Conservation (phyloP, 1,140 invertebrate species). For the Limonius californicus region DNA sequence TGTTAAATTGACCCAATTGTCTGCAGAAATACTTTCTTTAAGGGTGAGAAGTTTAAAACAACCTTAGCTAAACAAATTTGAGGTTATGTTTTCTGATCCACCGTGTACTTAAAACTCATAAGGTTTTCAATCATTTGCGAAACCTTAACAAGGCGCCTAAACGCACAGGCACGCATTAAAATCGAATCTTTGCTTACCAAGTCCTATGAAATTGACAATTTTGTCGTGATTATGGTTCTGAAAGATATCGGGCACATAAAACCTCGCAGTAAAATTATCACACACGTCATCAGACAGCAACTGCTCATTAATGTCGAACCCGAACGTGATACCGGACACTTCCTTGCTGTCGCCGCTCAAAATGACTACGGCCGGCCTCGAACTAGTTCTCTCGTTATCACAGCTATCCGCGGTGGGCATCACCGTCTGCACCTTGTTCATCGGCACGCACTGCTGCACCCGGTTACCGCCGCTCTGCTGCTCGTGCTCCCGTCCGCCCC, state of each 20-base stretch:
- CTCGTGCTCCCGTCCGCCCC: background rate
- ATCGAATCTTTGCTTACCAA: too few relatives aligned
- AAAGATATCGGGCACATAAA: conserved; percentile 20
- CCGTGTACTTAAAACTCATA: too few relatives aligned
- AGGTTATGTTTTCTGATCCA: too few relatives aligned
- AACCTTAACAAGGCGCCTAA: too few relatives aligned
- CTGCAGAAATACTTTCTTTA: too few relatives aligned
- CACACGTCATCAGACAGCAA: conserved; percentile 47
- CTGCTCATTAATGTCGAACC: conserved; percentile 66
- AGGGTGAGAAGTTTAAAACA: too few relatives aligned
- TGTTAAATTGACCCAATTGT: too few relatives aligned
- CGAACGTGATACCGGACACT: conserved; percentile 56
- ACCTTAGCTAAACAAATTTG: too few relatives aligned
- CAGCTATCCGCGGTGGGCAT: conserved; percentile 1
- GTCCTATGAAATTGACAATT: conserved; percentile 60
- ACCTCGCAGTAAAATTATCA: conserved; percentile 24
- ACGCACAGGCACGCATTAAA: too few relatives aligned
- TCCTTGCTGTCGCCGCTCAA: conserved; percentile 52
- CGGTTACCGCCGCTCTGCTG: too few relatives aligned
- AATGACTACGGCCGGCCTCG: conserved; percentile 60
- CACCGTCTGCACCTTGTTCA: background rate
- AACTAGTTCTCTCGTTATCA: conserved; percentile 25
- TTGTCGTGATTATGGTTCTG: conserved; percentile 54
- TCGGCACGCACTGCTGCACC: background rate
- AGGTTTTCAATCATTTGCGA: too few relatives aligned